These are phyloP conservation scores for Ameiurus melas DNA, from an alignment of 2,113 vertebrate genomes.

Conservation along the genomic window DNA sequence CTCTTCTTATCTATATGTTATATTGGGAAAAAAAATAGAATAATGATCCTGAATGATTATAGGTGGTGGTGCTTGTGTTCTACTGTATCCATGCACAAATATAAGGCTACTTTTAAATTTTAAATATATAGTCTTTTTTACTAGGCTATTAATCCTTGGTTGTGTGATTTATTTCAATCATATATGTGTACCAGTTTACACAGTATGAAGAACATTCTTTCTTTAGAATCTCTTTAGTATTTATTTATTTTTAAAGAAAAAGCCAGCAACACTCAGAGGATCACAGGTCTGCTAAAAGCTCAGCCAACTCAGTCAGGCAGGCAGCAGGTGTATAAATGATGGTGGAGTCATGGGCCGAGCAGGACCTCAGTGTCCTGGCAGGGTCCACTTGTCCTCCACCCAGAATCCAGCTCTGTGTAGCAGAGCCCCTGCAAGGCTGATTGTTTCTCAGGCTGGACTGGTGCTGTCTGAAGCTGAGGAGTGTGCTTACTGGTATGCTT, in stretches of 20 bases:
- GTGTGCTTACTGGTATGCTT: slow-evolving; percentile 87
- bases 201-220: neutral
- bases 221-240: neutral
- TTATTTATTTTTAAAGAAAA: neutral
- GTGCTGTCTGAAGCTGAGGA: slow-evolving; percentile 78
- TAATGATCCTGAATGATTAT: neutral
- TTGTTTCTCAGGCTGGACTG: slow-evolving; percentile 77
- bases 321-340: slow-evolving; percentile 32
- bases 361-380: slow-evolving; percentile 17
- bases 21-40: neutral
- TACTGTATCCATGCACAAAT: neutral
- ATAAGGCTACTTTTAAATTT: neutral
- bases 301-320: slow-evolving; percentile 11
- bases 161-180: neutral
- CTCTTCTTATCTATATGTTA: neutral
- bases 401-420: slow-evolving; percentile 46
- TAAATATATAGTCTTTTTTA: neutral
- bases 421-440: slow-evolving; percentile 84
- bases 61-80: neutral
- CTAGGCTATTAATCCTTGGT: neutral
- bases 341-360: slow-evolving; percentile 9
- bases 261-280: neutral
- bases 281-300: slow-evolving; percentile 5
- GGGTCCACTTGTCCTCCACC: neutral
- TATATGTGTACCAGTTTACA: neutral